Evolutionary conservation across 2,888 invertebrate genomes (phyloP), one percentile per base, ranked within the genome.

Genomic region (Cordilura impudica): DNA sequence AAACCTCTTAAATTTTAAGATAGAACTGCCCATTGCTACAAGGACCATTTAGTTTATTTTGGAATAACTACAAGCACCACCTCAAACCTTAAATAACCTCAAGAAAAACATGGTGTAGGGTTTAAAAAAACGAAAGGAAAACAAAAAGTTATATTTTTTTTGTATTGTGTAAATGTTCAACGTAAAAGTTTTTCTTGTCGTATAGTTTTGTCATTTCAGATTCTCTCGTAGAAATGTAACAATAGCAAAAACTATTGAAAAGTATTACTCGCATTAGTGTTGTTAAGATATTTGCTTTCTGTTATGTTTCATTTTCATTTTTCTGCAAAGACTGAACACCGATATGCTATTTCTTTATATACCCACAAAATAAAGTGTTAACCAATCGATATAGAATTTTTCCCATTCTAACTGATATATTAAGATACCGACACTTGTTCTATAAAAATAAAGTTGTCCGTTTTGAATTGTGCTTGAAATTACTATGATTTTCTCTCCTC

Each of bases 221-320:
- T 73, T n/a, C 26, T 66, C 14, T 23, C 26, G 21, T 54, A 63
- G 63, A 31, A 29, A 45, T 58, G 54, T 19, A 63, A 69, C 60
- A 65, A 61, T 49, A 21, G 29, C 45, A 73, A 66, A 54, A 39
- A 56, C 26, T 63, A 58, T 75, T 67, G 63, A 63, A 56, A 53
- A 53, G 56, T 47, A 75, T 75, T 75, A 61, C 18, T 66, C 56
- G 69, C 63, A 69, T 75, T 69, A 49, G 69, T 56, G 63, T 75
- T 70, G 63, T 75, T 69, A 54, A 54, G 66, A 67, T 60, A 67
- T 67, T 66, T 66, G 31, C 47, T 18, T 35, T 53, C 23, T 29
- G 7, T 31, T 61, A 47, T 31, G 61, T n/a, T 19, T 19, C 5
- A 47, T n/a, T 18, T 21, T 12, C 18, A 12, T 43, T 45, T 39